Percentiles rank a stretch among this genome's conserved stretches.
These are phyloP conservation scores for Percopsis transmontana DNA, from an alignment of 2,113 vertebrate species.

Conservation along the genomic window DNA sequence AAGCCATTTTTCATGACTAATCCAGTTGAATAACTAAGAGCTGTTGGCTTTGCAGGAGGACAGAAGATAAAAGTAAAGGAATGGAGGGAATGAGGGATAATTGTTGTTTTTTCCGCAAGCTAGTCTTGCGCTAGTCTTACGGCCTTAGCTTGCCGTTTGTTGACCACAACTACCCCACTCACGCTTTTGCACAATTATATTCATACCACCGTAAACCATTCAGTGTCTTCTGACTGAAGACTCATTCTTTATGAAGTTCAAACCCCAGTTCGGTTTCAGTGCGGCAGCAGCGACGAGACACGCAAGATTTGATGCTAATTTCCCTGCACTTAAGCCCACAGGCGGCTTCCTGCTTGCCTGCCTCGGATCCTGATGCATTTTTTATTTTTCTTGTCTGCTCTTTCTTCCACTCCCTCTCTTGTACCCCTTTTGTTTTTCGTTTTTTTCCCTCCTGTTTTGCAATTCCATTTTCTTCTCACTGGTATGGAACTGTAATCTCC, in stretches of 20 bases:
- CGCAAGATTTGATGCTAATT: constrained; percentile 51
- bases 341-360: constrained; percentile 51
- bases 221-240: background rate
- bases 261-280: constrained; percentile 19
- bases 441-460: constrained; percentile 11
- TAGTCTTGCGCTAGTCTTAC: constrained; percentile 49
- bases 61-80: constrained; percentile 26
- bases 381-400: constrained; percentile 45
- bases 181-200: no score
- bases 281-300: background rate
- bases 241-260: constrained; percentile 20
- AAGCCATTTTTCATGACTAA: constrained; percentile 37
- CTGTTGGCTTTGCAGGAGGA: constrained; percentile 26
- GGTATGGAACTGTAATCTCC: constrained; percentile 56
- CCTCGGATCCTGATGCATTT: constrained; percentile 41
- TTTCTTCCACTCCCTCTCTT: background rate
- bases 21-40: constrained; percentile 32
- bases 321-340: constrained; percentile 45
- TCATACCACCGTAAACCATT: no score
- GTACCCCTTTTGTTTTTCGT: background rate
- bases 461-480: constrained; percentile 10
- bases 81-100: constrained; percentile 30
- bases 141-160: constrained; percentile 41
- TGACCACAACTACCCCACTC: constrained; percentile 17
- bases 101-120: constrained; percentile 23